phyloP scores from a whole-genome alignment of 2,888 invertebrate species.

The Diplazon laetatorius region DNA sequence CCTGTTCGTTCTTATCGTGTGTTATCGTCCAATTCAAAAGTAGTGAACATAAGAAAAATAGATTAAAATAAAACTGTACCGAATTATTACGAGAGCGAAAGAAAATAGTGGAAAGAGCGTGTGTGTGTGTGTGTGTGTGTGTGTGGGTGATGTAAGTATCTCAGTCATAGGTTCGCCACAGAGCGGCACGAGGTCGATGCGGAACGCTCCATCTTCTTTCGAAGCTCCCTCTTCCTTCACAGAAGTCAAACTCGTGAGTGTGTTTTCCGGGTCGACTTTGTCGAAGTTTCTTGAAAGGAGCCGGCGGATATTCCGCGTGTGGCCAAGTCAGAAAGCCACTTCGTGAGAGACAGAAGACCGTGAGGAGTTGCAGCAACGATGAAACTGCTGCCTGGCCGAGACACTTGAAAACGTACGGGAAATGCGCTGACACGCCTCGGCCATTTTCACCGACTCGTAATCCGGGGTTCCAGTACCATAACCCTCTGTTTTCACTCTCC shows the following conservation, averaged over 20 bases:
- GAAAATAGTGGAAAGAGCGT: too few species aligned
- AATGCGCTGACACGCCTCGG: conserved; percentile 55
- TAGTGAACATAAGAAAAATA: too few species aligned
- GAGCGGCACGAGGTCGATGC: conserved; percentile 25
- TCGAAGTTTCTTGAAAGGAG: conserved; percentile 47
- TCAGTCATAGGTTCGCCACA: conserved; percentile 3
- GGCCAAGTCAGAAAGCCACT: conserved; percentile 42
- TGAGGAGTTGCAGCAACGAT: conserved; percentile 23
- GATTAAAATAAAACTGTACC: too few species aligned
- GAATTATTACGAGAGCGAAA: too few species aligned
- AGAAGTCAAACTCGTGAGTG: conserved; percentile 59
- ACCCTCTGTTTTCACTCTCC: conserved; percentile 17
- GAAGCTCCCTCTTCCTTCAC: conserved; percentile 13
- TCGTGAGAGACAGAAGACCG: conserved; percentile 13
- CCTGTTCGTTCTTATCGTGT: too few species aligned
- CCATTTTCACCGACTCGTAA: conserved; percentile 48
- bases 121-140: neutral
- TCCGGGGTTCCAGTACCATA: conserved; percentile 27
- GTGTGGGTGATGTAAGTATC: too few species aligned
- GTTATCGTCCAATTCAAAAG: too few species aligned
- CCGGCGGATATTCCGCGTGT: conserved; percentile 24
- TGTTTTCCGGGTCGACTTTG: conserved; percentile 60
- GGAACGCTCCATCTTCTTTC: conserved; percentile 12
- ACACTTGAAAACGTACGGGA: conserved; percentile 43
- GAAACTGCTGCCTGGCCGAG: conserved; percentile 20